These are phyloP conservation scores for Taphrorychus bicolor DNA, from an alignment of 2,888 invertebrate genomes.

Conservation along the genomic window DNA sequence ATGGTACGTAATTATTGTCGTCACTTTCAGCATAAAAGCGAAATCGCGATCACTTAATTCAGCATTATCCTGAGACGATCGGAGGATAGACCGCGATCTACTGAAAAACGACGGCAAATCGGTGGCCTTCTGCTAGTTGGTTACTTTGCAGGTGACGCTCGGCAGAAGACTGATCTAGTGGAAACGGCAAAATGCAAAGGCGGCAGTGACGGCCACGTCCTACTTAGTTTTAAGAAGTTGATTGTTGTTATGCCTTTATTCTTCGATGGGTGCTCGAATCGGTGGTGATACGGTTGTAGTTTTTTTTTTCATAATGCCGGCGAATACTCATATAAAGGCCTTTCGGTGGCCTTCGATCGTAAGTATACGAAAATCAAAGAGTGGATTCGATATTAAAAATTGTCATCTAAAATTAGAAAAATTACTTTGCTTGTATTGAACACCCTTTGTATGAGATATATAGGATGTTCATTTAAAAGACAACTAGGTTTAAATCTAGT, in stretches of 20 bases:
- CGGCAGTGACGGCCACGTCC: conserved; percentile 35
- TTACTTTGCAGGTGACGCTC: conserved; percentile 52
- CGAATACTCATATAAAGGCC: neutral
- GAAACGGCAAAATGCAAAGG: conserved; percentile 35
- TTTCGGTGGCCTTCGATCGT: neutral
- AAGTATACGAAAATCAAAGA: neutral
- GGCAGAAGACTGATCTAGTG: conserved; percentile 52
- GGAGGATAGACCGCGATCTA: conserved; percentile 9
- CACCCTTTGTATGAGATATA: too few species aligned
- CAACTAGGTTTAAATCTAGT: too few species aligned
- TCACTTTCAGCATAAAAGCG: conserved; percentile 5
- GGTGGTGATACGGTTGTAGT: neutral
- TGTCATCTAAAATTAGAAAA: too few species aligned
- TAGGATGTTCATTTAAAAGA: too few species aligned
- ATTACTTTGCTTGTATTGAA: too few species aligned
- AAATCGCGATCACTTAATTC: conserved; percentile 12
- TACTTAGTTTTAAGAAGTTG: conserved; percentile 25
- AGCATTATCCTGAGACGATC: conserved; percentile 21
- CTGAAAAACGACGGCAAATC: conserved; percentile 11
- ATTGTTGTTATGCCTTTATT: conserved; percentile 8
- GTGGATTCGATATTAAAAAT: too few species aligned
- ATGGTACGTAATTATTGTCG: neutral
- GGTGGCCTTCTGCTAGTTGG: conserved; percentile 17
- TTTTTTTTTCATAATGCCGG: neutral
- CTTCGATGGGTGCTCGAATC: neutral